Base-by-base conservation (phyloP, 2,113 vertebrate species). In the Gallinago media region DNA sequence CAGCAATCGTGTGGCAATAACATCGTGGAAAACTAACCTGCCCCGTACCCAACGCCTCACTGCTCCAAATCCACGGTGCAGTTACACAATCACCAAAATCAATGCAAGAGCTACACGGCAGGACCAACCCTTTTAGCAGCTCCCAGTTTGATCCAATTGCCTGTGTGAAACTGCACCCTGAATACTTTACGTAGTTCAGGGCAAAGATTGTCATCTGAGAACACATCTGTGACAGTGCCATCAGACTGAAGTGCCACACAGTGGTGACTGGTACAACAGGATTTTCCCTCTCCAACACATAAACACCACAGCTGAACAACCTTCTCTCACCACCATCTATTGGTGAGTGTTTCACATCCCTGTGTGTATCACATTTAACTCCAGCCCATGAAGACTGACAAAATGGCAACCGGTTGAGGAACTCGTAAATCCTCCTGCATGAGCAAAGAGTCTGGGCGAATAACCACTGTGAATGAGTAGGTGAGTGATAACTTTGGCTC, bases 311-410 rank as follows among this genome's bases (percentile, higher is more conserved):
- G 44, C 52, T 61, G 40, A 87, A 59, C 0, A 0, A 22, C 21
- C 42, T 73, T 40, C 65, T 20, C 56, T 18, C 49, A 70, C 34
- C 55, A 61, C 15, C 59, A 73, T 42, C 56, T 36, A 2, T 0
- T 38, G 16, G 8, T 2, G 2, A 13, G 36, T 4, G 52, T 17
- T 34, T 71, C 61, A 56, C 17, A 62, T 16, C 46, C 26, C 54
- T 40, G 16, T 0, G 0, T 5, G 21, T 11, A 8, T 31, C 66
- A 36, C 1, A 1, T 23, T 1, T 22, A 20, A 55, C 36, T 4
- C 12, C 31, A 84, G 87, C 29, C 44, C 58, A 31, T 12, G 44
- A 56, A 71, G 38, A 10, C 52, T 71, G 67, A 15, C 7, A 49
- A 54, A 63, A 66, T 0, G 5, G 7, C 52, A 42, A 8, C 15